Conservation (phyloP, 2,113 vertebrate species). For the Myiozetetes cayanensis region DNA sequence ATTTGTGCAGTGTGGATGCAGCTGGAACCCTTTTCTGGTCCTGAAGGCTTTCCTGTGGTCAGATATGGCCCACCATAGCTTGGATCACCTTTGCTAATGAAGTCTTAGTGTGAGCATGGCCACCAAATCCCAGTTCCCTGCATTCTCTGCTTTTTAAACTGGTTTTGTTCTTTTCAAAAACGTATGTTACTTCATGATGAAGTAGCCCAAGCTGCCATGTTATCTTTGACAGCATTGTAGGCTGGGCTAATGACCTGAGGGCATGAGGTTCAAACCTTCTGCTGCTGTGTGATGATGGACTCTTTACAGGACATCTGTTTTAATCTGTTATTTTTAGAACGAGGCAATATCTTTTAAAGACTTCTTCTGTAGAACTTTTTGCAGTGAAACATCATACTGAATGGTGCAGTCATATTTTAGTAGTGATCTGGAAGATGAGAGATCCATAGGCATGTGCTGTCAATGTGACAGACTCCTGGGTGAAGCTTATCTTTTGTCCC, state of each 20-base stretch:
- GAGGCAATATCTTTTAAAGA: background rate
- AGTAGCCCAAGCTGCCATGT: background rate
- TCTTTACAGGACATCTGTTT: background rate
- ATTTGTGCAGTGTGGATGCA: background rate
- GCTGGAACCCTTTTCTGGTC: background rate
- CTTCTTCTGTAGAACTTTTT: background rate
- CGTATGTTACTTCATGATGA: background rate
- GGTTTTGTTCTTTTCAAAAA: background rate
- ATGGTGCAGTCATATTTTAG: background rate
- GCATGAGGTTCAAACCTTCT: background rate
- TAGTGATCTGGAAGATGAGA: background rate
- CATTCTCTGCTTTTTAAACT: background rate
- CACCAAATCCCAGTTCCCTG: background rate
- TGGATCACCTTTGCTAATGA: background rate
- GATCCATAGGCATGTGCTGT: background rate
- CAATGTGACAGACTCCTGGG: background rate
- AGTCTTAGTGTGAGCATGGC: background rate
- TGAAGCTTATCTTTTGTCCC: background rate
- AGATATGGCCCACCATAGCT: background rate
- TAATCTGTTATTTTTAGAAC: background rate
- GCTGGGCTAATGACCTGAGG: background rate
- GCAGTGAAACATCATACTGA: background rate
- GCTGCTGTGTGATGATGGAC: background rate
- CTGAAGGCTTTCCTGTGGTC: background rate
- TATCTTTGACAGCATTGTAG: background rate